Evolutionary conservation across 2,113 vertebrate genomes (phyloP), one percentile per base, ranked within the genome.

Genomic region (Emydocephalus ijimae): DNA sequence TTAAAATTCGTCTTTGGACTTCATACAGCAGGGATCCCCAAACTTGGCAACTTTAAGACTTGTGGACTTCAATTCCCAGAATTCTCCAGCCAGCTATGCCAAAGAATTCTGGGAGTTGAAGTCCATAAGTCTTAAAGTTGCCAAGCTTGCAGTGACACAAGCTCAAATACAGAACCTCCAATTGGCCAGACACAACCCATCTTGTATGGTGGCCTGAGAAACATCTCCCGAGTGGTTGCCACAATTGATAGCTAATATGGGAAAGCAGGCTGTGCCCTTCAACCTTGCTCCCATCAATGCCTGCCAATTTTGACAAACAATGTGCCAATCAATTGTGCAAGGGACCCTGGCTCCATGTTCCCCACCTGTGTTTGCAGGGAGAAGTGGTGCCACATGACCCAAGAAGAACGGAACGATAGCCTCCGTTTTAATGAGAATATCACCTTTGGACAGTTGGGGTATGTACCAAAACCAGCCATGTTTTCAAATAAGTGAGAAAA

Each of bases 301-400:
- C 52, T 26, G 14, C 23, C 10, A 9, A 39, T 89, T 55, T 81
- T n/a, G 54, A 54, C 52, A 3, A 21, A 92, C 4, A 26, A 34
- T 85, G 45, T 7, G 21, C 20, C 26, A 4, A 2, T 7, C 0
- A 54, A 3, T 4, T n/a, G 26, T n/a, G 26, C 59, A 85, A 29
- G 52, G 26, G 21, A 23, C 85, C 26, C 26, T 29, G 56, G 39
- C 64, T 39, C 26, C 26, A 92, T 89, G 43, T 85, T 89, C 55
- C 14, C 26, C 90, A 92, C 90, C 52, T 94, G 9, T 86, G 94
- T 59, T 96, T 95, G 85, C 98, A 99, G 99, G 98, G 99, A 99
- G 97, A 99, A 98, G 97, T 99, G 99, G 99, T 98, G 98, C 97
- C 99, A 99, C 94, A 99, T 99, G 99, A 99, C 98, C 0, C 98